phyloP scores from a whole-genome alignment of 1,140 invertebrate genomes.

The Hylyphantes graminicola region DNA sequence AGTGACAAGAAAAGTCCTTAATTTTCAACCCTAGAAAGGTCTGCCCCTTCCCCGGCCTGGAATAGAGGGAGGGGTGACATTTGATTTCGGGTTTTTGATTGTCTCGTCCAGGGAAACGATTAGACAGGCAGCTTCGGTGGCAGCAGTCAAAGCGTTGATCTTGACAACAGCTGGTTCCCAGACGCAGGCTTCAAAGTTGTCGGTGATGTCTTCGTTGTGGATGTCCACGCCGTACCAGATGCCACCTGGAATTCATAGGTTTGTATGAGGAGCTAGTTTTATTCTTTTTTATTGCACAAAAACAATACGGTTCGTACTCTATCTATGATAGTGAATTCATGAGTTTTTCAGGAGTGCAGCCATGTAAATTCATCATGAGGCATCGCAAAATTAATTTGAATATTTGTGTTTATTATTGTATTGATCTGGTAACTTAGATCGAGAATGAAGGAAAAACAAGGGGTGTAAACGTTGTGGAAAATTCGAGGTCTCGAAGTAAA shows the following conservation, averaged over 20 bases:
- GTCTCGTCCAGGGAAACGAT: conserved; percentile 98
- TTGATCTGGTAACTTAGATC: no score
- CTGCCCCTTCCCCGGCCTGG: conserved; percentile 63
- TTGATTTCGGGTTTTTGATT: conserved; percentile 89
- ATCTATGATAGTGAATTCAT: no score
- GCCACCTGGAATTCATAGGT: conserved; percentile 73
- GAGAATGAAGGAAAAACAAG: no score
- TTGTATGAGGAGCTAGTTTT: no score
- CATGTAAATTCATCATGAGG: no score
- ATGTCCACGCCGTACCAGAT: conserved; percentile 98
- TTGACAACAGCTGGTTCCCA: conserved; percentile 99
- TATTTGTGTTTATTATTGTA: no score
- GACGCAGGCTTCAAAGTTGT: conserved; percentile 93
- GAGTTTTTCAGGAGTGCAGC: no score
- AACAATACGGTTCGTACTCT: no score
- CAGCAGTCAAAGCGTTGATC: conserved; percentile 95
- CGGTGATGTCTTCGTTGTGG: conserved; percentile 89
- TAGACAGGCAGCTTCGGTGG: conserved; percentile 93
- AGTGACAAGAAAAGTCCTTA: background rate
- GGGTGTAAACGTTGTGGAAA: no score
- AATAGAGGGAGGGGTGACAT: conserved; percentile 65
- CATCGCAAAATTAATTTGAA: no score
- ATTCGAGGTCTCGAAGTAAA: no score
- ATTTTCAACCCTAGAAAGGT: conserved; percentile 50
- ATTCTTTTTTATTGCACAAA: no score